Base-by-base conservation (phyloP, 1,140 invertebrate species). In the Phthorimaea operculella region DNA sequence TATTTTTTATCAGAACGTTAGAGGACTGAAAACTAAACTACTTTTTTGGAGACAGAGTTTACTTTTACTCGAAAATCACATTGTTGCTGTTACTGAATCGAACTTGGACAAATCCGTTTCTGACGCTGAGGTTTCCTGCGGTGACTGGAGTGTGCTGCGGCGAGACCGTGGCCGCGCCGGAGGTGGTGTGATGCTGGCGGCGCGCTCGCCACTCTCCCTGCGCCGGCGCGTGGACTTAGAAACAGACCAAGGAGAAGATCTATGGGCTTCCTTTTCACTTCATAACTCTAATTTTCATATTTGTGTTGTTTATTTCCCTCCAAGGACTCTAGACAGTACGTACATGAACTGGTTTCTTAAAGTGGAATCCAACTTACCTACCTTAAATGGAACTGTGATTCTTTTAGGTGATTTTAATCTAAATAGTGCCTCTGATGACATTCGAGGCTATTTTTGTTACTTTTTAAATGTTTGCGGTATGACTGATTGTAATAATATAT, bases 11-110 rank as follows among this genome's bases (percentile, higher is more conserved):
- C 53, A 54, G 16, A 54, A 54, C 16, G 53, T 54, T 15, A 48
- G 53, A 48, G 53, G 53, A 12, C 53, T 54, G 11, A 54, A 49
- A n/a, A 54, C 53, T 12, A 54, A 48, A 15, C 53, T 54, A 8
- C 21, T 15, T 15, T 33, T 15, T 15, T 54, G 47, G 8, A 28
- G 44, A n/a, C 53, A 34, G 12, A 49, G 34, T 33, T 47, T 54
- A 8, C 16, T 54, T 10, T n/a, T 14, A 6, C 12, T 33, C 1
- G 44, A 48, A 9, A 15, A 14, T 36, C 28, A 54, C 16, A 12
- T 54, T n/a, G 16, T 54, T 5, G 44, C 44, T 4, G 33, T 54
- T 9, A 48, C 53, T 4, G 53, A 54, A 47, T 48, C 44, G 14
- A 48, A 48, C 48, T 15, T 54, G 12, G 34, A 18, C 4, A 14